phyloP scores from a whole-genome alignment of 2,888 invertebrate genomes.

The Acrobasis suavella region DNA sequence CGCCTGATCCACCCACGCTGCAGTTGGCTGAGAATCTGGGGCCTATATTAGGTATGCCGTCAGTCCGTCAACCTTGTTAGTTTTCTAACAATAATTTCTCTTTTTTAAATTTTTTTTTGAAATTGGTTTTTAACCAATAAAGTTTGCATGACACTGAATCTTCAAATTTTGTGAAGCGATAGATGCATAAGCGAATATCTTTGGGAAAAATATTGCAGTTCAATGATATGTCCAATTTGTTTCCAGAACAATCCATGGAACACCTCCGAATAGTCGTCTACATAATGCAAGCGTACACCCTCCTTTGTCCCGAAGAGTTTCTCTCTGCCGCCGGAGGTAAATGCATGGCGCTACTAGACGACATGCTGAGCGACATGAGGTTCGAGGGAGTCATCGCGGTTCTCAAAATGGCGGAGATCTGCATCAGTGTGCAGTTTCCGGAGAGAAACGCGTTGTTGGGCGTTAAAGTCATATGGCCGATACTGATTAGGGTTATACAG shows the following conservation, averaged over 20 bases:
- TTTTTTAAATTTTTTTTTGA: too few species aligned
- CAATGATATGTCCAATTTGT: slow-evolving; percentile 5
- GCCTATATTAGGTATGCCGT: slow-evolving; percentile 85
- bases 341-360: slow-evolving; percentile 87
- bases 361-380: slow-evolving; percentile 89
- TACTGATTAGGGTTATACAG: slow-evolving; percentile 67
- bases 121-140: too few species aligned
- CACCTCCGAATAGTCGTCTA: slow-evolving; percentile 89
- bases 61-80: slow-evolving; percentile 18
- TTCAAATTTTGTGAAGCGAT: too few species aligned
- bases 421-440: slow-evolving; percentile 87
- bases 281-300: slow-evolving; percentile 91
- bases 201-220: too few species aligned
- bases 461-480: slow-evolving; percentile 76
- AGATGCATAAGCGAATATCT: too few species aligned
- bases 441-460: slow-evolving; percentile 89
- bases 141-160: too few species aligned
- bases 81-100: not conserved
- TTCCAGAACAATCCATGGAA: slow-evolving; percentile 90
- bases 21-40: slow-evolving; percentile 89
- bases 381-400: slow-evolving; percentile 83
- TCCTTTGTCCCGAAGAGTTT: slow-evolving; percentile 90
- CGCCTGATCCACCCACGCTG: slow-evolving; percentile 84
- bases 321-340: slow-evolving; percentile 86
- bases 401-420: slow-evolving; percentile 84